Evolutionary conservation across 2,888 invertebrate genomes (phyloP), one percentile per base, ranked within the genome.

Genomic region (Xestia c-nigrum): DNA sequence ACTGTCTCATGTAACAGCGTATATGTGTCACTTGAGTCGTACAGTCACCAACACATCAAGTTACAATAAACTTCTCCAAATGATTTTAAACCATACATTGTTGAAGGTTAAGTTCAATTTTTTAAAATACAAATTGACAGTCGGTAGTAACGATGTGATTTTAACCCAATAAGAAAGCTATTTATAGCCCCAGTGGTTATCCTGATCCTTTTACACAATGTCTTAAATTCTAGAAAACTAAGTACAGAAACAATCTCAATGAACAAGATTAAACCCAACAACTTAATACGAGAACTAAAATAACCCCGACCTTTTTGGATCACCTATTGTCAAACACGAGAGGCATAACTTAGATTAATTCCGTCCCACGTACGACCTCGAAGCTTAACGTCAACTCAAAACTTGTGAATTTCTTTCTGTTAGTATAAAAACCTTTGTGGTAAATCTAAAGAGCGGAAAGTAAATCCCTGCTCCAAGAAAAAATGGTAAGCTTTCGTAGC

Each of bases 291-390:
- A 59, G 40, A 43, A 64, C 40, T 76, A 46, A 14, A 74, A 71
- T 71, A 52, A 24, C 46, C 24, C n/a, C 69, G 43, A 55, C 63
- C 73, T 73, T 43, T 83, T 43, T 55, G 9, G n/a, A 74, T 72
- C 43, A 43, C 43, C 66, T 57, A 83, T 59, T 46, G 47, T 47
- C 74, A 55, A 59, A 74, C 50, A 50, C 59, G 70, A 68, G 31
- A 47, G 47, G 24, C 24, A 77, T 68, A 77, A 81, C 64, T 79
- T 75, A 74, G 74, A 85, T 79, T 81, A 83, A 87, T 80, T 85
- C 76, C n/a, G 24, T 47, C 52, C 66, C 78, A 81, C 78, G 77
- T 73, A 63, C 66, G 61, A 68, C 69, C 79, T 85, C 78, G 21
- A 63, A 74, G 72, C 71, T 77, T 69, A 74, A 69, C 74, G 65